phyloP scores from a whole-genome alignment of 1,140 invertebrate genomes.

The Lordiphosa mommai region DNA sequence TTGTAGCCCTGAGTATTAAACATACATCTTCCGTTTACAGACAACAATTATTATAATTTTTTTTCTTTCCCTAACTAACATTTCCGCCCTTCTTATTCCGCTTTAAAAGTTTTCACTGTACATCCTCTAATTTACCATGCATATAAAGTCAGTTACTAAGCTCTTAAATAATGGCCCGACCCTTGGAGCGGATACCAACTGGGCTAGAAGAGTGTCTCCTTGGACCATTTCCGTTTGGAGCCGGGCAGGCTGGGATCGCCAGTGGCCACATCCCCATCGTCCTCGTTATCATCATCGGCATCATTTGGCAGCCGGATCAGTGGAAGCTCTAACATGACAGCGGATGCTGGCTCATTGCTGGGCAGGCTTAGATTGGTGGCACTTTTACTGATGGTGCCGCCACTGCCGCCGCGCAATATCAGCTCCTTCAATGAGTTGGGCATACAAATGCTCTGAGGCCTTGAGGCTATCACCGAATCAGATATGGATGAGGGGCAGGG shows the following conservation, averaged over 20 bases:
- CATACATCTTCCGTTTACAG: too few relatives aligned
- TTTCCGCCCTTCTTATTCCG: too few relatives aligned
- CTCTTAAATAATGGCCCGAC: slow-evolving; percentile 48
- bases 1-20: too few relatives aligned
- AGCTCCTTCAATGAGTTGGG: slow-evolving; percentile 69
- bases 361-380: slow-evolving; percentile 53
- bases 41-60: too few relatives aligned
- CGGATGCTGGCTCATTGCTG: slow-evolving; percentile 35
- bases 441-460: slow-evolving; percentile 69
- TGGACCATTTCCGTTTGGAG: slow-evolving; percentile 76
- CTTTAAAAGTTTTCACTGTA: too few relatives aligned
- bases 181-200: slow-evolving; percentile 50
- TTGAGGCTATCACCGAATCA: slow-evolving; percentile 63
- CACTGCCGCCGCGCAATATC: slow-evolving; percentile 53
- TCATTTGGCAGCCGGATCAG: slow-evolving; percentile 66
- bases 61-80: too few relatives aligned
- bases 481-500: slow-evolving; percentile 69
- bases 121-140: neutral
- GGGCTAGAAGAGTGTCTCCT: slow-evolving; percentile 80
- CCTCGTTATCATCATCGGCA: neutral
- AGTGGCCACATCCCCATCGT: slow-evolving; percentile 19
- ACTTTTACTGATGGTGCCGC: slow-evolving; percentile 42
- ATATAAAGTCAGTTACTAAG: slow-evolving; percentile 66
- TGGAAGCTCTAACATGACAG: slow-evolving; percentile 77
- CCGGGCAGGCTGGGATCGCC: slow-evolving; percentile 76